phyloP scores from a whole-genome alignment of 2,888 invertebrate species.

The Cryptocephalus primarius region DNA sequence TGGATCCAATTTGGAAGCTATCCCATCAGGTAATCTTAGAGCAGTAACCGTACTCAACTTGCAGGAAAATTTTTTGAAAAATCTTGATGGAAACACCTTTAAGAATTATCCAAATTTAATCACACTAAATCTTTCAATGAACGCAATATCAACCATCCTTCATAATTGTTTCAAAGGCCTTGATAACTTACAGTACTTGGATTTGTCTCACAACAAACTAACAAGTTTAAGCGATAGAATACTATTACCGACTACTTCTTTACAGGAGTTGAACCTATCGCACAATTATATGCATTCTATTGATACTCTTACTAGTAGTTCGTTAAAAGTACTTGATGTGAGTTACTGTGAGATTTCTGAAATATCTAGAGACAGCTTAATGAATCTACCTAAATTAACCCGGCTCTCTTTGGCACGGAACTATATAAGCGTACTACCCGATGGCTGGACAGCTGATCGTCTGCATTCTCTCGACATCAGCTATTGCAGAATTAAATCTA shows the following conservation, averaged over 20 bases:
- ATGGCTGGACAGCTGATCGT: conserved; percentile 47
- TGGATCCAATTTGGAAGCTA: conserved; percentile 48
- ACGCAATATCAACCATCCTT: conserved; percentile 51
- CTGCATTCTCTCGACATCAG: conserved; percentile 50
- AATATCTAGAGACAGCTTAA: conserved; percentile 46
- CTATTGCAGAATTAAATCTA: conserved; percentile 47
- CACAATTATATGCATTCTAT: conserved; percentile 52
- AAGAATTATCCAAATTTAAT: conserved; percentile 48
- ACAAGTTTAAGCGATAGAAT: conserved; percentile 46
- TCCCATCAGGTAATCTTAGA: conserved; percentile 52
- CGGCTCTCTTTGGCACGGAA: conserved; percentile 57
- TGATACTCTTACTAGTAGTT: conserved; percentile 46
- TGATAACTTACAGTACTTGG: conserved; percentile 46
- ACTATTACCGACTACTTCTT: conserved; percentile 47
- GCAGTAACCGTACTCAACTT: conserved; percentile 47
- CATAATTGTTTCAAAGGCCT: conserved; percentile 50
- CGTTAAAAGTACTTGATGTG: conserved; percentile 47
- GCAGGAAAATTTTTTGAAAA: conserved; percentile 52
- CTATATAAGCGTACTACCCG: conserved; percentile 50
- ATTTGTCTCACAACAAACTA: conserved; percentile 61
- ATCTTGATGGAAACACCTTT: conserved; percentile 48
- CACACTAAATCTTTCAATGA: conserved; percentile 53
- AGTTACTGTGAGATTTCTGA: conserved; percentile 55
- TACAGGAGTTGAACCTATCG: conserved; percentile 52
- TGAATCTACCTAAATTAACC: conserved; percentile 47